These are phyloP conservation scores for Chlorodrepanis virens DNA, from an alignment of 2,113 vertebrate genomes.

Conservation along the genomic window DNA sequence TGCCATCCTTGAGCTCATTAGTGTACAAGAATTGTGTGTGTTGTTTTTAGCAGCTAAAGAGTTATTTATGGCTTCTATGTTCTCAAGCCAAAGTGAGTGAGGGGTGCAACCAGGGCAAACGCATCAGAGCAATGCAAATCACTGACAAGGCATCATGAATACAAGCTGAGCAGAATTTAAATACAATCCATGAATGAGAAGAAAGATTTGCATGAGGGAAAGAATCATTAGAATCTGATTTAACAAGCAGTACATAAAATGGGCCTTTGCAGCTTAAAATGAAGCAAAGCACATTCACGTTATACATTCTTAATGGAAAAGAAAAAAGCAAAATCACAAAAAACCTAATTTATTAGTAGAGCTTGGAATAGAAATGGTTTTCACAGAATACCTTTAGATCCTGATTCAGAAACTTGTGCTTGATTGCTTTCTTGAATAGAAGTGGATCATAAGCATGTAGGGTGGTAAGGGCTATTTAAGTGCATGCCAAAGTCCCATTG, in stretches of 20 bases:
- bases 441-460: conserved; percentile 48
- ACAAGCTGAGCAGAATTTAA: conserved; percentile 70
- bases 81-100: conserved; percentile 69
- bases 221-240: conserved; percentile 72
- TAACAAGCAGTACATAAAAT: conserved; percentile 66
- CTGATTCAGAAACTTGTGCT: conserved; percentile 56
- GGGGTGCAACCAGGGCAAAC: conserved; percentile 65
- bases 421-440: conserved; percentile 63
- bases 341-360: conserved; percentile 38
- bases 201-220: conserved; percentile 68
- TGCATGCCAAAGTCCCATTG: conserved; percentile 50
- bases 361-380: conserved; percentile 57
- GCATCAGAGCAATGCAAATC: conserved; percentile 69
- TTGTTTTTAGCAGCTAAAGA: conserved; percentile 65
- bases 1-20: conserved; percentile 63
- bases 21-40: conserved; percentile 59
- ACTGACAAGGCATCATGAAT: conserved; percentile 68
- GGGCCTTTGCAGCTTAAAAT: conserved; percentile 59
- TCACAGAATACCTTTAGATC: conserved; percentile 64
- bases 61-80: conserved; percentile 65
- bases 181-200: conserved; percentile 70
- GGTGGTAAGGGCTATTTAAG: conserved; percentile 49
- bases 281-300: conserved; percentile 51
- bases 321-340: conserved; percentile 55
- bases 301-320: conserved; percentile 54